Base-by-base conservation (phyloP, 2,888 invertebrate species). In the Tyria jacobaeae region DNA sequence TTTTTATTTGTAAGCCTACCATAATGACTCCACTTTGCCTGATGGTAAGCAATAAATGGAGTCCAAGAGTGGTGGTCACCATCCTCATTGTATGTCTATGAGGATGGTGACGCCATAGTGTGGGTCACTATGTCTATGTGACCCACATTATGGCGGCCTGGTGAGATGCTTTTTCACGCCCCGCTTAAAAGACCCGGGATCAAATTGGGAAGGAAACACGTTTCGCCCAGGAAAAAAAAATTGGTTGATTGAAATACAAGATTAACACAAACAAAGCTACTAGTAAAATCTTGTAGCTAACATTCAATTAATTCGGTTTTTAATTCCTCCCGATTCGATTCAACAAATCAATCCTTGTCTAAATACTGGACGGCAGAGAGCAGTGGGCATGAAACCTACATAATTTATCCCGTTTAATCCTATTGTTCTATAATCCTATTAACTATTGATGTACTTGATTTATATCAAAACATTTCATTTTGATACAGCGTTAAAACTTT, bases 401-500 rank as follows among this genome's bases (percentile, higher is more conserved):
- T 68, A 62, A 71, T 57, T 61, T 64, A 73, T 62, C 60, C 65
- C 58, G 57, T 59, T 68, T 64, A 73, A 66, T 66, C 64, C 62
- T 55, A 68, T 75, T 71, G 50, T 53, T 49, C 57, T 57, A 65
- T 75, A 68, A 75, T 73, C 71, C 60, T 62, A 68, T 71, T 52
- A 57, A 39, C 53, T 62, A 60, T 57, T 56, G 25, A 60, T 49
- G 58, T 58, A 25, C 47, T 57, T 64, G 53, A 66, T 70, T 66
- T 58, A 70, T 31, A 55, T 62, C 57, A 39, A 57, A 57, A 53
- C 44, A 44, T 44, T 21, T 44, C 17, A n/a, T 39, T 39, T 39
- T 39, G n/a, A 44, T 44, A 12, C 0, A 44, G 21, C 5, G 21
- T 12, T 21, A 21, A 44, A 21, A 21, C 12, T 21, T 44, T 12